Evolutionary conservation across 2,113 vertebrate species (phyloP).

Genomic region (Genyomyrus donnyi): DNA sequence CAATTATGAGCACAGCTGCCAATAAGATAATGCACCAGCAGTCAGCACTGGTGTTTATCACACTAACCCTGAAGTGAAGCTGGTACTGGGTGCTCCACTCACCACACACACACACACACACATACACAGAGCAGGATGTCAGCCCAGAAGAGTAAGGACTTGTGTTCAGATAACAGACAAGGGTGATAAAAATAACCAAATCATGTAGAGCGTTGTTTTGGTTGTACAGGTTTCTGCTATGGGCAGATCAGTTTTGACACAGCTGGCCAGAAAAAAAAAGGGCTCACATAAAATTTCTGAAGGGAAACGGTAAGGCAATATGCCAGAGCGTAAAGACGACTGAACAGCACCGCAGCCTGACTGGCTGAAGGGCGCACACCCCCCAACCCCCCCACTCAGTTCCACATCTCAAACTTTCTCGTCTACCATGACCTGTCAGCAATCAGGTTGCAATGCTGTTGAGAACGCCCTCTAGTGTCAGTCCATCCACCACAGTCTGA

Average conservation of each 20-base stretch:
- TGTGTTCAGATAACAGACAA: constrained; percentile 46
- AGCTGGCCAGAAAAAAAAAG: neutral
- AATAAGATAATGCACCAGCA: constrained; percentile 27
- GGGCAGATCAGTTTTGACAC: constrained; percentile 30
- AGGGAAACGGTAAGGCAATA: neutral
- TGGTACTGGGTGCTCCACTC: neutral
- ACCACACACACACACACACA: constrained; percentile 17
- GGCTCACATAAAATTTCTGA: neutral
- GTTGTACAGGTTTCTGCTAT: constrained; percentile 56
- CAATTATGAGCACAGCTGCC: constrained; percentile 10
- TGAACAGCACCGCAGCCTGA: neutral
- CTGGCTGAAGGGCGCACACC: neutral
- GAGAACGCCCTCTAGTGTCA: constrained; percentile 16
- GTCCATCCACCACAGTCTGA: constrained; percentile 40
- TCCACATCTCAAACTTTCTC: constrained; percentile 36
- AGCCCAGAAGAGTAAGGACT: constrained; percentile 46
- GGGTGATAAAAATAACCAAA: constrained; percentile 65
- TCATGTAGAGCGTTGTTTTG: constrained; percentile 37
- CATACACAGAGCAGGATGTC: constrained; percentile 45
- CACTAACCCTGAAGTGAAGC: constrained; percentile 38
- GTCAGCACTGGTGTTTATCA: constrained; percentile 20
- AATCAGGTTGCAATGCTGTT: neutral
- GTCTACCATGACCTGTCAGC: neutral
- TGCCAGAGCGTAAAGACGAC: neutral
- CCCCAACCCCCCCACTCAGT: neutral